A percentile compares a stretch with the other conserved stretches of the same genome.
Evolutionary conservation across 2,797 vertebrate species (phyloP).

Genomic region (Phoeniculus purpureus): DNA sequence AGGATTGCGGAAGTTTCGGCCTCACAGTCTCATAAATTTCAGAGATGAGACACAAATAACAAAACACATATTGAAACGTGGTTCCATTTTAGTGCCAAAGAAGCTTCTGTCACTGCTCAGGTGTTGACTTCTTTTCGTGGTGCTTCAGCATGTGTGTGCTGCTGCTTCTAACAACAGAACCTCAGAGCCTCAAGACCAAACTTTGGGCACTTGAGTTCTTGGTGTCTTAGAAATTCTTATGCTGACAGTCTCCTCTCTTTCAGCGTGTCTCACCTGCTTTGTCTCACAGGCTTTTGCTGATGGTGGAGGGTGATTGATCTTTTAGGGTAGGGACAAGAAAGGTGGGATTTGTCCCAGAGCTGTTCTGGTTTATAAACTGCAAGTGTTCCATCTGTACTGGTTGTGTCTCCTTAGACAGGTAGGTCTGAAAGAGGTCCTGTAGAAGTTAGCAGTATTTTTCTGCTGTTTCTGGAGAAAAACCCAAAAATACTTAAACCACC

Average conservation of each 20-base stretch:
- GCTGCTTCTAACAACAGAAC: background rate
- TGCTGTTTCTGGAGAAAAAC: background rate
- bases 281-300: background rate
- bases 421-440: background rate
- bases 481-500: background rate
- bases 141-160: conserved; percentile 17
- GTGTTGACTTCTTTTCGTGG: background rate
- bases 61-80: background rate
- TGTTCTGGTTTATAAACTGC: background rate
- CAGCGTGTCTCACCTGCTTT: background rate
- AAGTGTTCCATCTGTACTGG: background rate
- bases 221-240: background rate
- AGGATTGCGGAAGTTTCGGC: background rate
- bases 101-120: conserved; percentile 37
- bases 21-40: background rate
- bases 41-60: background rate
- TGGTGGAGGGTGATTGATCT: background rate
- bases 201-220: background rate
- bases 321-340: background rate
- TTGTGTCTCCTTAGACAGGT: background rate
- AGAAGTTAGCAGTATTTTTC: background rate
- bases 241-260: background rate
- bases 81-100: conserved; percentile 16
- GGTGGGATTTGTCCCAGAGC: background rate
- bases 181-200: background rate